Conservation (phyloP, 2,113 vertebrate species). For the Rhabdomys dilectus region DNA sequence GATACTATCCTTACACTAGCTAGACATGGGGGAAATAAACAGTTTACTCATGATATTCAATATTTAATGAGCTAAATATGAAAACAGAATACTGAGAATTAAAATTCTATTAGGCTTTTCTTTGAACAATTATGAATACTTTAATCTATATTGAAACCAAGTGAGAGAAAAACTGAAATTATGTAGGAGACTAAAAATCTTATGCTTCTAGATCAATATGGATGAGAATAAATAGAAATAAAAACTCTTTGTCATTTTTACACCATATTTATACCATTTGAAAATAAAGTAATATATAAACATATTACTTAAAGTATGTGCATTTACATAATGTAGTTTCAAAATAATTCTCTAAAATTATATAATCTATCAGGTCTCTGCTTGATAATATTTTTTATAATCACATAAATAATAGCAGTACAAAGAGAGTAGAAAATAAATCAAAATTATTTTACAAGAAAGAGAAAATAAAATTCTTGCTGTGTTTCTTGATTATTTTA, state of each 20-base stretch:
- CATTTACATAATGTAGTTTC: background rate
- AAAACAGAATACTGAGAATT: conserved; percentile 14
- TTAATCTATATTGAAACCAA: conserved; percentile 27
- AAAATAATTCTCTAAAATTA: conserved; percentile 34
- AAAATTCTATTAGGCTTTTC: background rate
- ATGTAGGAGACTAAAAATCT: background rate
- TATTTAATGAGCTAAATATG: conserved; percentile 24
- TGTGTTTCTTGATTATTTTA: conserved; percentile 18
- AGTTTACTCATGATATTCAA: conserved; percentile 10
- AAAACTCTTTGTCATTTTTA: background rate
- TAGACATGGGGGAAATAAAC: background rate
- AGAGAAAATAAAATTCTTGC: background rate
- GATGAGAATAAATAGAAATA: background rate
- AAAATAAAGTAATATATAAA: background rate
- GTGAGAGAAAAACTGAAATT: conserved; percentile 33
- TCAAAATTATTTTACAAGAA: conserved; percentile 54
- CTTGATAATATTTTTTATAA: conserved; percentile 2
- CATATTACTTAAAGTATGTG: background rate
- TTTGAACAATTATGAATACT: background rate
- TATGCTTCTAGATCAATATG: background rate
- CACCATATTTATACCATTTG: background rate
- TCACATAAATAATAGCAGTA: background rate
- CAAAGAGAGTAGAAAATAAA: background rate
- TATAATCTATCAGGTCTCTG: background rate
- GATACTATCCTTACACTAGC: background rate